Evolutionary conservation across 2,888 invertebrate genomes (phyloP).

Genomic region (Tachina grossa): DNA sequence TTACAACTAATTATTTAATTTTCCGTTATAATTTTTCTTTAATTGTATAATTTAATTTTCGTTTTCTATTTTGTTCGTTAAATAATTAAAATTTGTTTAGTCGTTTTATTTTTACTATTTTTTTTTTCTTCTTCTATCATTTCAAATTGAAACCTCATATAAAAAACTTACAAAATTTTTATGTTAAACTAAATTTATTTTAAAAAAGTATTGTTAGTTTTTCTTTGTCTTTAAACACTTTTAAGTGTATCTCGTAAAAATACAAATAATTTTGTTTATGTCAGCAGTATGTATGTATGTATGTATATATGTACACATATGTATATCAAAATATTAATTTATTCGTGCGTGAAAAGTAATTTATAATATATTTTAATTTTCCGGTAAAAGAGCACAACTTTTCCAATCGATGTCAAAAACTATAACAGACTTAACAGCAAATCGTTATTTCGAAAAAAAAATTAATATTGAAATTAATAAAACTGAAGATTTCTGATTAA

Average conservation of each 20-base stretch:
- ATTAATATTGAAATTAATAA: too few relatives aligned
- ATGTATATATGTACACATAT: too few relatives aligned
- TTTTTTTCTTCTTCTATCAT: conserved; percentile 51
- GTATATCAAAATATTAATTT: background rate
- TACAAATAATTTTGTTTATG: conserved; percentile 17
- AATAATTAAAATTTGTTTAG: conserved; percentile 62
- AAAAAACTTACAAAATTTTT: conserved; percentile 67
- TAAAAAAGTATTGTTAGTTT: conserved; percentile 44
- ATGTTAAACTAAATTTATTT: conserved; percentile 58
- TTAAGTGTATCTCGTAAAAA: conserved; percentile 36
- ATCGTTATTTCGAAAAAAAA: too few relatives aligned
- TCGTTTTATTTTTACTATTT: conserved; percentile 35
- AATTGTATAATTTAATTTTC: conserved; percentile 54
- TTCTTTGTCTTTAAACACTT: conserved; percentile 15
- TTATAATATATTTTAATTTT: background rate
- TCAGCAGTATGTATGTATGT: background rate
- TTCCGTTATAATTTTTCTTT: conserved; percentile 16
- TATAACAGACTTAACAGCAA: background rate
- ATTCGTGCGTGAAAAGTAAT: background rate
- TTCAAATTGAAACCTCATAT: conserved; percentile 71
- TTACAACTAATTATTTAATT: conserved; percentile 49
- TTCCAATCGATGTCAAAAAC: background rate
- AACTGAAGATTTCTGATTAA: too few relatives aligned
- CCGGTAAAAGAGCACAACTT: conserved; percentile 55
- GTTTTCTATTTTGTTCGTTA: conserved; percentile 50